Percentiles rank a stretch among this genome's conserved stretches.
Evolutionary conservation across 2,888 invertebrate species (phyloP).

Genomic region (Himalopsyche kuldschensis): DNA sequence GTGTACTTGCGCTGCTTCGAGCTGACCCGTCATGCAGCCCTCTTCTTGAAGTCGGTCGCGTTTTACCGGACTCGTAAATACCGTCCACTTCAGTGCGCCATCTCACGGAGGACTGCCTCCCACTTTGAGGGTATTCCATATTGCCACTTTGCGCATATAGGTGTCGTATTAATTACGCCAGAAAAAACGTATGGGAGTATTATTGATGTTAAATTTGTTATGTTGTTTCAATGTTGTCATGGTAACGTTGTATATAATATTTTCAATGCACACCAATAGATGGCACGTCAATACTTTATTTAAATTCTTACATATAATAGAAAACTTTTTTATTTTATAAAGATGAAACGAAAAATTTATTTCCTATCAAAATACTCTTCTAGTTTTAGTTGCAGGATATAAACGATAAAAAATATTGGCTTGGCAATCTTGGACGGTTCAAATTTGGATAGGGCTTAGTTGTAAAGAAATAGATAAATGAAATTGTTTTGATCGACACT

Average conservation of each 20-base stretch:
- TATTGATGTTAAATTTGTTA: constrained; percentile 15
- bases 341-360: no score
- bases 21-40: constrained; percentile 11
- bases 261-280: neutral
- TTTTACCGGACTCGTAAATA: neutral
- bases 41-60: constrained; percentile 26
- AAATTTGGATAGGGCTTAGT: no score
- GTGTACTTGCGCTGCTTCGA: constrained; percentile 12
- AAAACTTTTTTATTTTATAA: no score
- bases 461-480: no score
- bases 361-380: no score
- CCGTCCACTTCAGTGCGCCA: constrained; percentile 11
- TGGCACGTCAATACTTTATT: neutral
- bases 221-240: constrained; percentile 19
- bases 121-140: constrained; percentile 35
- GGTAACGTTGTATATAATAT: neutral
- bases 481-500: no score
- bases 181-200: neutral
- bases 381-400: no score
- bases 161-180: constrained; percentile 18
- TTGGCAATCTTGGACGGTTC: no score
- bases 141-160: constrained; percentile 3
- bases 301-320: no score
- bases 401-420: no score
- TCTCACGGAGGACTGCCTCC: constrained; percentile 20